Percentiles rank a stretch among this genome's conserved stretches.
Evolutionary conservation across 1,140 invertebrate species (phyloP).

Genomic region (Leptinotarsa lineolata): DNA sequence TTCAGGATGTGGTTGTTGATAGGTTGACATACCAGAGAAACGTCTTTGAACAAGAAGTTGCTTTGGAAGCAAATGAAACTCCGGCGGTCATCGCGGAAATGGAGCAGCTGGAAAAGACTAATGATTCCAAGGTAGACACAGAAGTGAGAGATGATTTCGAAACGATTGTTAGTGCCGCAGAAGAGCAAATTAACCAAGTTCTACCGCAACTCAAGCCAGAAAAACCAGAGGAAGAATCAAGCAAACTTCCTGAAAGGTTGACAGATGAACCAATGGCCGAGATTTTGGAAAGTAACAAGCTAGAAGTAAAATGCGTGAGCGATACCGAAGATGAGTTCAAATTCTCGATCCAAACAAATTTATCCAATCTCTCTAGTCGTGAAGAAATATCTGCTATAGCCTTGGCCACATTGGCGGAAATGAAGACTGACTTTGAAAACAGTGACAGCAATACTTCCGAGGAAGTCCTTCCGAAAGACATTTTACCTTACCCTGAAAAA

Average conservation of each 20-base stretch:
- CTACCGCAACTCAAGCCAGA: not conserved
- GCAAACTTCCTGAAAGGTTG: not conserved
- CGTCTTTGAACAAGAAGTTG: not conserved
- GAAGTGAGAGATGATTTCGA: not conserved
- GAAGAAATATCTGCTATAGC: slow-evolving; percentile 43
- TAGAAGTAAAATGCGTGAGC: slow-evolving; percentile 26
- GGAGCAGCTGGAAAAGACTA: not conserved
- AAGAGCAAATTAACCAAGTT: slow-evolving; percentile 12
- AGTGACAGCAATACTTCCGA: slow-evolving; percentile 7
- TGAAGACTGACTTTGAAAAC: slow-evolving; percentile 23
- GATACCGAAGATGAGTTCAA: slow-evolving; percentile 17
- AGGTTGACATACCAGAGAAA: not conserved
- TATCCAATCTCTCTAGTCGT: slow-evolving; percentile 31
- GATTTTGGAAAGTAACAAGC: slow-evolving; percentile 15
- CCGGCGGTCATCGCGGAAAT: not conserved
- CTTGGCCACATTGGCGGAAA: slow-evolving; percentile 35
- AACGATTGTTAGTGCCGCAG: not conserved
- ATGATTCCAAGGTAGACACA: not conserved
- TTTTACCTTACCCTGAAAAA: slow-evolving; percentile 7
- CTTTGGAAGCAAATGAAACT: not conserved
- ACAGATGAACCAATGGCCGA: not conserved
- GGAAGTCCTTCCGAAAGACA: not conserved
- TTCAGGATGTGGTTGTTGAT: not conserved
- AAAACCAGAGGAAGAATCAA: not conserved
- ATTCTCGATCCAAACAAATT: slow-evolving; percentile 35